These are phyloP conservation scores for Sitta europaea DNA, from an alignment of 2,113 vertebrate genomes.

Conservation along the genomic window DNA sequence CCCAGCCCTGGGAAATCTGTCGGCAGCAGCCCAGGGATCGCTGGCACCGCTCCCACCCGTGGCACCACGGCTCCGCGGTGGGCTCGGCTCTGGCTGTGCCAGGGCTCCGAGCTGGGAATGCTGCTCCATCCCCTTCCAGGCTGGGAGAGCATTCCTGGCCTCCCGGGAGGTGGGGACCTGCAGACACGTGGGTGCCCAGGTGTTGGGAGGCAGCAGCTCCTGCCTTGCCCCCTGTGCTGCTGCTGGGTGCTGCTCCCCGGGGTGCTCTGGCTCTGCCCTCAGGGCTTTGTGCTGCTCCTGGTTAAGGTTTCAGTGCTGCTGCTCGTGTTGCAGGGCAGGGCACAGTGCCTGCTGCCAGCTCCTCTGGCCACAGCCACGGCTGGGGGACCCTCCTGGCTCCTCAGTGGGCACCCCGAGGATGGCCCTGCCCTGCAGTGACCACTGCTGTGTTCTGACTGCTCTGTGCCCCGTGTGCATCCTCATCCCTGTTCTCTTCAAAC, in stretches of 20 bases:
- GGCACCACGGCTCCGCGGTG: background rate
- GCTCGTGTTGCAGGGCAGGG: background rate
- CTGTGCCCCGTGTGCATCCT: accelerated
- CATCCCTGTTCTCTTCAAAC: background rate
- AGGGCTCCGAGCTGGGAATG: background rate
- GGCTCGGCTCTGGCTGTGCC: background rate
- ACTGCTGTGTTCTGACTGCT: accelerated
- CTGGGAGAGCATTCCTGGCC: background rate
- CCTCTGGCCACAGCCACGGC: background rate
- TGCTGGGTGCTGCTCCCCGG: background rate
- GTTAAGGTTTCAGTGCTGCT: background rate
- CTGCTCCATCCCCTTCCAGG: background rate
- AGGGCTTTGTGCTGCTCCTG: accelerated
- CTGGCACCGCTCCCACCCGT: accelerated
- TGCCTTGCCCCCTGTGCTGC: background rate
- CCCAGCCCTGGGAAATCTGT: background rate
- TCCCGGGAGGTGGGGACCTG: accelerated
- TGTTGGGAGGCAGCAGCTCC: background rate
- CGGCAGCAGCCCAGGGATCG: background rate
- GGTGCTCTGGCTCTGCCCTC: background rate
- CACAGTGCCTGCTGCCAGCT: accelerated
- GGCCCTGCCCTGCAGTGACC: background rate
- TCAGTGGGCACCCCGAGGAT: accelerated
- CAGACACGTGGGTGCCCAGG: accelerated
- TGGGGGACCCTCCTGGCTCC: background rate